Conservation (phyloP, 2,113 vertebrate species). For the Rafetus swinhoei region DNA sequence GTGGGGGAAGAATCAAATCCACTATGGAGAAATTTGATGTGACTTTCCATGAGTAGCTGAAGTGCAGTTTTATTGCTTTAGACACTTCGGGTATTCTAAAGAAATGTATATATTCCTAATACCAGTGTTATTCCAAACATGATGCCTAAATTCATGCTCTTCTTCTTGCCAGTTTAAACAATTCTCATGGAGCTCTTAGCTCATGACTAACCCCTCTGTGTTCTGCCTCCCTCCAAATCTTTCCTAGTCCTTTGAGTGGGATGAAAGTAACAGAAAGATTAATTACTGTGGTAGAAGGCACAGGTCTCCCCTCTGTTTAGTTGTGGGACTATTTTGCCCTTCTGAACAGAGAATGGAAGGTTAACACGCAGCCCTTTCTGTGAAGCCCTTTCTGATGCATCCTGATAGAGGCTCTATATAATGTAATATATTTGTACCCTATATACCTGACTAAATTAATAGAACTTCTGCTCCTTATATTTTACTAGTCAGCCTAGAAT, state of each 20-base stretch:
- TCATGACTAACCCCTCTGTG: slow-evolving; percentile 5
- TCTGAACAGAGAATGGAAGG: neutral
- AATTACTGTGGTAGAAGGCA: slow-evolving; percentile 51
- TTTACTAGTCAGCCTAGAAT: neutral
- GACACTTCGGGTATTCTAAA: neutral
- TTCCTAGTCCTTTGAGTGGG: slow-evolving; percentile 33
- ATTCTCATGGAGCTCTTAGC: slow-evolving; percentile 35
- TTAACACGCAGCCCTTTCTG: neutral
- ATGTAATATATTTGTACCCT: neutral
- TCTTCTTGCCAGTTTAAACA: slow-evolving; percentile 19
- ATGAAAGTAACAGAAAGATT: slow-evolving; percentile 47
- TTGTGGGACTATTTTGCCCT: neutral
- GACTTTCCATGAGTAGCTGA: neutral
- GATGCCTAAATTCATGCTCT: slow-evolving; percentile 26
- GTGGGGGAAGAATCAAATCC: neutral
- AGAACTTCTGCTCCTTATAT: neutral
- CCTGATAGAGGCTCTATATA: neutral
- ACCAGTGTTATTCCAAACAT: slow-evolving; percentile 47
- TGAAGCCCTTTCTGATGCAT: neutral
- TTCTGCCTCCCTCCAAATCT: slow-evolving; percentile 39
- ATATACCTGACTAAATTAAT: fast-evolving
- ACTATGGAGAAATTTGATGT: neutral
- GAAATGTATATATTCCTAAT: neutral
- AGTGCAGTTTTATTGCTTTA: neutral
- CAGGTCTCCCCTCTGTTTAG: slow-evolving; percentile 11